Base-by-base conservation (phyloP, 2,888 invertebrate species). In the Dendrolimus pini region DNA sequence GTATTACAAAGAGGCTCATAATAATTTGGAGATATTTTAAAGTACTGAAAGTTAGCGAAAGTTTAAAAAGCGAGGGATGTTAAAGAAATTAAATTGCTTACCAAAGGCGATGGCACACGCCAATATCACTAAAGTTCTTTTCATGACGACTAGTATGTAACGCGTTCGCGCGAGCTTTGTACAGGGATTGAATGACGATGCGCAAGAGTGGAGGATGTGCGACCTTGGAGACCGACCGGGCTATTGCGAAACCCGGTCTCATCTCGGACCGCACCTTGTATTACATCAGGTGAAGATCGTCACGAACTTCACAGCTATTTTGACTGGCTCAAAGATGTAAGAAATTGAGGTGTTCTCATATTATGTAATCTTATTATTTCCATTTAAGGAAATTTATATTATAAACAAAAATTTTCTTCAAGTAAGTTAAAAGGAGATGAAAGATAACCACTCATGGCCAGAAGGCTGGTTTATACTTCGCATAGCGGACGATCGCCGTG, bases 211-310 rank as follows among this genome's bases (percentile, higher is more conserved):
- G 71, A 65, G 69, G 69, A 67, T 63, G 60, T 61, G 54, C 74
- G 82, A 78, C 89, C 89, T 89, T 89, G 86, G 74, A 76, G 80
- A 77, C 79, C 78, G 74, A 75, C 79, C 74, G 73, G 63, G 63
- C 83, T 84, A 80, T 74, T 30, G 30, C 30, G 80, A 78, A 82
- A 85, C 75, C 71, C 69, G 69, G 75, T 66, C 75, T 76, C 78
- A 76, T 79, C 78, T 78, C 70, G 55, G 61, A 67, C 76, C 78
- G 66, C 79, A 62, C 75, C 79, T 76, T 66, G 62, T 67, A 59
- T 78, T 78, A 80, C 77, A 74, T 73, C 68, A 74, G 61, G 41
- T 47, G 56, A 54, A 56, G 58, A 54, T 56, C 47, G 47, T 47
- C 47, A 47, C 47, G 47, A 30, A 47, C 47, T 47, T 47, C 9